These are phyloP conservation scores for Stenopsyche tienmushanensis DNA, from an alignment of 1,140 invertebrate genomes.

Conservation along the genomic window DNA sequence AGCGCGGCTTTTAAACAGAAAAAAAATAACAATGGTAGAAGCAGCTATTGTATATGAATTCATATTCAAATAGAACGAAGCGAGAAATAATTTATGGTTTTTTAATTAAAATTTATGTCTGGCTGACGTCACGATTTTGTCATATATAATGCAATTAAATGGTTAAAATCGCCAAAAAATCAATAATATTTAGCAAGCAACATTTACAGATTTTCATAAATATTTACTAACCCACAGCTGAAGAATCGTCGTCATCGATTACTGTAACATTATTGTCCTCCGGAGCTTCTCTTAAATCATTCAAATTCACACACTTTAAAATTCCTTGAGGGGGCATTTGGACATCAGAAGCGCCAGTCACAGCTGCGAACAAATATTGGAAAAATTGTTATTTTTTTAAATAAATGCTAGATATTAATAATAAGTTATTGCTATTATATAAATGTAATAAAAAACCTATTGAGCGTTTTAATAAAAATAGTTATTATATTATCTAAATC, in stretches of 20 bases:
- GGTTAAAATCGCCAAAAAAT: no score
- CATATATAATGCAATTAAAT: no score
- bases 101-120: no score
- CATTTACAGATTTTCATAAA: not conserved
- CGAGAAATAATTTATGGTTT: no score
- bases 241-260: constrained; percentile 40
- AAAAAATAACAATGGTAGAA: no score
- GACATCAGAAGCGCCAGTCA: not conserved
- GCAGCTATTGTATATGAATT: no score
- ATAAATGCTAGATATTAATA: not conserved
- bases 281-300: constrained; percentile 33
- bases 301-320: constrained; percentile 37
- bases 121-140: no score
- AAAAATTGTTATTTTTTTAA: not conserved
- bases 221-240: constrained; percentile 31
- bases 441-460: not conserved
- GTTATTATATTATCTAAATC: not conserved
- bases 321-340: constrained; percentile 15
- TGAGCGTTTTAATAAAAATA: not conserved
- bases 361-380: constrained; percentile 7
- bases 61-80: no score
- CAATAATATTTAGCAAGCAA: no score
- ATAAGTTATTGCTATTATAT: not conserved
- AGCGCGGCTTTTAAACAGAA: no score
- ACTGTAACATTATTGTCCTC: constrained; percentile 13